Conservation (phyloP, 2,113 vertebrate species). For the Neotoma lepida region DNA sequence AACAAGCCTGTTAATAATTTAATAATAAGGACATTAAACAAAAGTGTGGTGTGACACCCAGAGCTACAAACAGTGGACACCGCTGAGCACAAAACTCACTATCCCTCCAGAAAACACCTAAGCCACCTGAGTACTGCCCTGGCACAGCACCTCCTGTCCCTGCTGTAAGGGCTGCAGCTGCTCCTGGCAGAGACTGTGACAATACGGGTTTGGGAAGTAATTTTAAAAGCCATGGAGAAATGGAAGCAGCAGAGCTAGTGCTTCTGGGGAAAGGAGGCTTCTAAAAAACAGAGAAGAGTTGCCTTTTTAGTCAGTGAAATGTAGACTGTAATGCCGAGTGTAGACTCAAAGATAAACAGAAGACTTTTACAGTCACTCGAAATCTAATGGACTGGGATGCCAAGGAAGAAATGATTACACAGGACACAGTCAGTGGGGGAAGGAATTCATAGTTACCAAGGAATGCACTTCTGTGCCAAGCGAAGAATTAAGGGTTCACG, state of each 20-base stretch:
- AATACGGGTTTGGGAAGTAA: neutral
- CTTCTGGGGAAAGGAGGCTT: slow-evolving; percentile 12
- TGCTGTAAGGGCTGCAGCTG: neutral
- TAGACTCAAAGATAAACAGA: slow-evolving; percentile 18
- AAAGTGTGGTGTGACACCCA: neutral
- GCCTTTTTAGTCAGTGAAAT: neutral
- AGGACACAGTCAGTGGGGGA: neutral
- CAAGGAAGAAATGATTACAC: neutral
- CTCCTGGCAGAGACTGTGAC: neutral
- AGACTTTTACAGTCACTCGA: neutral
- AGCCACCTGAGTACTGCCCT: neutral
- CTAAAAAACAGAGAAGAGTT: slow-evolving; percentile 33
- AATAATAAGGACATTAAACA: neutral
- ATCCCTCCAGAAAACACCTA: neutral
- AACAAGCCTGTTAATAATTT: neutral
- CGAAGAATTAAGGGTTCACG: slow-evolving; percentile 15
- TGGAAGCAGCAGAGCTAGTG: neutral
- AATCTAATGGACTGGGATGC: neutral
- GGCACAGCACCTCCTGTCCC: neutral
- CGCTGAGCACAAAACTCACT: neutral
- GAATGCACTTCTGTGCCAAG: neutral
- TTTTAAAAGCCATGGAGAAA: neutral
- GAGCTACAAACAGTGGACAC: neutral
- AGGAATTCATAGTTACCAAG: slow-evolving; percentile 3
- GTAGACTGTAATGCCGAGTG: neutral